Percentiles rank a stretch among this genome's conserved stretches.
phyloP scores from a whole-genome alignment of 2,888 invertebrate genomes.

The Corythucha ciliata region DNA sequence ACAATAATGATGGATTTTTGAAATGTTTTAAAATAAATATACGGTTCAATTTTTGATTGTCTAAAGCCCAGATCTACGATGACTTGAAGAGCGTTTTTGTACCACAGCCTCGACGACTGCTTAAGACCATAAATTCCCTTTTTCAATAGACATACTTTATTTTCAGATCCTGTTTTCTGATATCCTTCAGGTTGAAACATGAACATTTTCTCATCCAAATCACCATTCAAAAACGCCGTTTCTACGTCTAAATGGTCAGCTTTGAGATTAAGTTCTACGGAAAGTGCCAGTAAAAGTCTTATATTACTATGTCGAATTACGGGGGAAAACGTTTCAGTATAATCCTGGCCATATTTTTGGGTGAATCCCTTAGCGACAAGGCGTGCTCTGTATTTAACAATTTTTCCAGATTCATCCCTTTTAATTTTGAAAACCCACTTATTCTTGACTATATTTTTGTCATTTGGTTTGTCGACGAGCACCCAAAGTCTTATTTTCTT shows the following conservation, averaged over 20 bases:
- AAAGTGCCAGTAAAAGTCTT: neutral
- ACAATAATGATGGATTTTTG: neutral
- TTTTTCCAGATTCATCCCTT: slow-evolving; percentile 1
- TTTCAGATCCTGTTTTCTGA: neutral
- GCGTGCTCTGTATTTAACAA: slow-evolving; percentile 35
- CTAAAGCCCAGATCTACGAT: neutral
- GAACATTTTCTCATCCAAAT: slow-evolving; percentile 5
- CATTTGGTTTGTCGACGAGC: slow-evolving; percentile 2
- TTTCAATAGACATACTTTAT: slow-evolving; percentile 34
- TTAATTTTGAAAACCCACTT: slow-evolving; percentile 16
- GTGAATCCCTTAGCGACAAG: slow-evolving; percentile 23
- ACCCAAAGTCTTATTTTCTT: slow-evolving; percentile 11
- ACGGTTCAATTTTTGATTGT: neutral
- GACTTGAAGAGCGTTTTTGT: neutral
- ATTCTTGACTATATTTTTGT: slow-evolving; percentile 7
- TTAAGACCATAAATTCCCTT: slow-evolving; percentile 12
- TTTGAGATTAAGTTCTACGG: slow-evolving; percentile 2
- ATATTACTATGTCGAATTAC: slow-evolving; percentile 2
- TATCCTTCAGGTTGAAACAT: slow-evolving; percentile 14
- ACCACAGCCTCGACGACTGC: slow-evolving; percentile 1
- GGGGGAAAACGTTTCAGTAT: no score
- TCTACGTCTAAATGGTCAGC: slow-evolving; percentile 3
- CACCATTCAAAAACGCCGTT: slow-evolving; percentile 11
- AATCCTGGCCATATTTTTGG: slow-evolving; percentile 5
- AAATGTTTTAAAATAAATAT: neutral